These are phyloP conservation scores for Meiosimyza decipiens DNA, from an alignment of 2,888 invertebrate species.

Conservation along the genomic window DNA sequence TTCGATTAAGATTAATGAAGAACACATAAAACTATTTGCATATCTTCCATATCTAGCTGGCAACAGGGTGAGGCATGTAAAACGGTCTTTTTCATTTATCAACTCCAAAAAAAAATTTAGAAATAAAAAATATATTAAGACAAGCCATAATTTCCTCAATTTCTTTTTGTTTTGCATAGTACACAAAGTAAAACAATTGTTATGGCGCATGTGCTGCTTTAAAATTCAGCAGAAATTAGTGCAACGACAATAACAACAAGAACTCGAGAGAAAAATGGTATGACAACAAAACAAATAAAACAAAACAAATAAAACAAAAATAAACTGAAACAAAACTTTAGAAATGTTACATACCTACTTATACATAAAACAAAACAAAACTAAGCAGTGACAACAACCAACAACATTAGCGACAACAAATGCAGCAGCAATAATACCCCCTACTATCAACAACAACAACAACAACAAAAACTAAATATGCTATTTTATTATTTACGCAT, in stretches of 20 bases:
- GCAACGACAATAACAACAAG: conserved; percentile 35
- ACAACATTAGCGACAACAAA: conserved; percentile 35
- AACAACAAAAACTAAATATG: conserved; percentile 13
- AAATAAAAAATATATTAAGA: conserved; percentile 24
- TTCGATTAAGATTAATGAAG: too few species aligned
- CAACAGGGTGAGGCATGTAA: too few species aligned
- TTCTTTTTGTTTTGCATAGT: conserved; percentile 17
- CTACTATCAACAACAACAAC: conserved; percentile 7
- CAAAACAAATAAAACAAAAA: conserved; percentile 15
- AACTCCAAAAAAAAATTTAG: not conserved
- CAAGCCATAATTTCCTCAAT: conserved; percentile 26
- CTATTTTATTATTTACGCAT: conserved; percentile 24
- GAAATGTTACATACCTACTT: not conserved
- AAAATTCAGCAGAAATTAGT: conserved; percentile 28
- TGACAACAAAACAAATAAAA: too few species aligned
- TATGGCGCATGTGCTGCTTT: conserved; percentile 39
- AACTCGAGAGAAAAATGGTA: not conserved
- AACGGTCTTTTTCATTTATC: too few species aligned
- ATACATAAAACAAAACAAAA: not conserved
- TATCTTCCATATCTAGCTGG: too few species aligned
- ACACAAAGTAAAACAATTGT: conserved; percentile 30
- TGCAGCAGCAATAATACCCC: conserved; percentile 10
- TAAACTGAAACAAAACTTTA: conserved; percentile 30
- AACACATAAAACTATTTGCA: too few species aligned
- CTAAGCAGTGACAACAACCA: conserved; percentile 18